Evolutionary conservation across 2,797 vertebrate genomes (phyloP), one percentile per base, ranked within the genome.

Genomic region (Synaphobranchus kaupii): DNA sequence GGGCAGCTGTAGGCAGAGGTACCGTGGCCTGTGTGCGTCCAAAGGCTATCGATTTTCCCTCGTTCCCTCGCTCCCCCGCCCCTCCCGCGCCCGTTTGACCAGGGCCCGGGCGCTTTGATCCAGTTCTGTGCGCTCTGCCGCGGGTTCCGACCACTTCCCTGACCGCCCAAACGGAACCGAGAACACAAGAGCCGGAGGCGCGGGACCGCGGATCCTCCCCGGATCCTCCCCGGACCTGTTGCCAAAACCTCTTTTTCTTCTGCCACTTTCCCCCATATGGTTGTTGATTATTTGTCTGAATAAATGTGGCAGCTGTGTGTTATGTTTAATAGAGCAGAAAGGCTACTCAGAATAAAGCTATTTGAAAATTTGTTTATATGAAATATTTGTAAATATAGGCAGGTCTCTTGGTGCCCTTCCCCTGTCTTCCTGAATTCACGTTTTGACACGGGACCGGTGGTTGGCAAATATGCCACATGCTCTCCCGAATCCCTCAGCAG

Each of bases 251-350:
- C 94, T 94, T 95, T 68, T 95, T 95, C 95, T 96, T 95, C 94
- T 96, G 94, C 95, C 96, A 96, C 96, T 95, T 39, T 96, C 95
- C 92, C 93, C 94, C 95, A 94, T 95, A 91, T 96, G 96, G 97
- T 98, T 97, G 98, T 99, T 98, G 98, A 99, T 99, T 98, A 98
- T 98, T 97, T 98, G 97, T 98, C 97, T 98, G 98, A 99, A 97
- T 98, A 97, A 97, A 97, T 97, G 97, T 99, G 98, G 97, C 98
- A 98, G 97, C 97, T 98, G 97, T 98, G 98, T 98, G 98, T 98
- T 98, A 95, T 97, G 98, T 98, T 97, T 98, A 98, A 98, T 99
- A 98, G 98, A 98, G 97, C 98, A 98, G 97, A 98, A 98, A 98
- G 97, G 97, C 97, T 97, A 97, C 96, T 98, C 97, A 97, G 97